Conservation (phyloP, 1,140 invertebrate species). For the Musca domestica region DNA sequence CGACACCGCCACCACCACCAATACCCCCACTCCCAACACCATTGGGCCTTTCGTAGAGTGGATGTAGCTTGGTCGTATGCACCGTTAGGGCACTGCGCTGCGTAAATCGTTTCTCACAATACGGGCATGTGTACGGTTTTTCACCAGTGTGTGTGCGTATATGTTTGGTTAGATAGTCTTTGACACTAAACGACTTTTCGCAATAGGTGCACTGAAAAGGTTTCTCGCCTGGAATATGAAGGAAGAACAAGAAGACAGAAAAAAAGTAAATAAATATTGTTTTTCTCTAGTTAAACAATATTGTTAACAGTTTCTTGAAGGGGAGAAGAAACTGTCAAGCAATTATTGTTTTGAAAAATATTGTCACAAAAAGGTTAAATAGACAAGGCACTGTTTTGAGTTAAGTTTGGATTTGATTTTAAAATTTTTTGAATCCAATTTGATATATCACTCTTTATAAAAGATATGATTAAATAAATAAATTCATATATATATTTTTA, state of each 20-base stretch:
- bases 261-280: conserved; percentile 25
- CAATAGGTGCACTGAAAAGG: conserved; percentile 51
- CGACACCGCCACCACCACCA: not conserved
- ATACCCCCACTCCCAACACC: not conserved
- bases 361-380: too few relatives aligned
- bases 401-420: not conserved
- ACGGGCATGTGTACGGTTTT: conserved; percentile 51
- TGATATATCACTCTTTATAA: too few relatives aligned
- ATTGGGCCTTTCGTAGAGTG: conserved; percentile 49
- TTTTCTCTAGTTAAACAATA: conserved; percentile 26
- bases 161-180: conserved; percentile 53
- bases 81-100: conserved; percentile 51
- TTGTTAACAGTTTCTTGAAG: not conserved
- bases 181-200: conserved; percentile 52
- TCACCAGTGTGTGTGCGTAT: conserved; percentile 52
- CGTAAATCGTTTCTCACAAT: conserved; percentile 51
- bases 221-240: conserved; percentile 48
- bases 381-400: too few relatives aligned
- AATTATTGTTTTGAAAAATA: not conserved
- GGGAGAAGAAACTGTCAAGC: conserved; percentile 32
- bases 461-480: too few relatives aligned
- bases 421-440: too few relatives aligned
- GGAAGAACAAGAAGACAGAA: conserved; percentile 16
- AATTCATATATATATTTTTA: too few relatives aligned
- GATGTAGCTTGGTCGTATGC: conserved; percentile 52